Evolutionary conservation across 2,113 vertebrate genomes (phyloP).

Genomic region (Megaceryle torquata): DNA sequence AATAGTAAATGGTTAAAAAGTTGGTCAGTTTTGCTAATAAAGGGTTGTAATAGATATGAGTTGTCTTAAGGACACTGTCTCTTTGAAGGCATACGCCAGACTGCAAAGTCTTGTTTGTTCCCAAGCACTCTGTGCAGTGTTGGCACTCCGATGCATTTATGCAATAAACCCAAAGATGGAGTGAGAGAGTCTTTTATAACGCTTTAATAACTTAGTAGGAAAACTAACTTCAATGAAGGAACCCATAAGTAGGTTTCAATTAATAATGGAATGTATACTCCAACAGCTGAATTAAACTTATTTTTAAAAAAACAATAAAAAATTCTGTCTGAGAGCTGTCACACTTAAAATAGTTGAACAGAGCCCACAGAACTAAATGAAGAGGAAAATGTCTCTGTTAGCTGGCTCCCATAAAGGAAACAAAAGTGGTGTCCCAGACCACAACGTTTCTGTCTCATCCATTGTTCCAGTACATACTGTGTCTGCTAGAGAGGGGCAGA

Average conservation of each 20-base stretch:
- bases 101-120: not conserved
- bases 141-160: constrained; percentile 45
- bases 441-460: not conserved
- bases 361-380: not conserved
- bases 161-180: constrained; percentile 53
- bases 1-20: not conserved
- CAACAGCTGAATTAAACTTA: not conserved
- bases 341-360: not conserved
- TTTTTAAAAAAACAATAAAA: not conserved
- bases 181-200: constrained; percentile 55
- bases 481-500: not conserved
- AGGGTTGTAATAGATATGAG: not conserved
- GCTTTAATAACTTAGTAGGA: not conserved
- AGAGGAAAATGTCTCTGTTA: not conserved
- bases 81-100: not conserved
- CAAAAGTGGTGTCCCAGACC: not conserved
- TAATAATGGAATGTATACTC: not conserved
- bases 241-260: not conserved
- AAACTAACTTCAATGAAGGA: constrained; percentile 9
- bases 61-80: not conserved
- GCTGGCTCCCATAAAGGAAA: not conserved
- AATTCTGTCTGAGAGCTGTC: not conserved
- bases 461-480: not conserved
- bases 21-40: not conserved
- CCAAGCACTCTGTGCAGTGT: not conserved